Base-by-base conservation (phyloP, 2,113 vertebrate genomes). In the Micromys minutus region DNA sequence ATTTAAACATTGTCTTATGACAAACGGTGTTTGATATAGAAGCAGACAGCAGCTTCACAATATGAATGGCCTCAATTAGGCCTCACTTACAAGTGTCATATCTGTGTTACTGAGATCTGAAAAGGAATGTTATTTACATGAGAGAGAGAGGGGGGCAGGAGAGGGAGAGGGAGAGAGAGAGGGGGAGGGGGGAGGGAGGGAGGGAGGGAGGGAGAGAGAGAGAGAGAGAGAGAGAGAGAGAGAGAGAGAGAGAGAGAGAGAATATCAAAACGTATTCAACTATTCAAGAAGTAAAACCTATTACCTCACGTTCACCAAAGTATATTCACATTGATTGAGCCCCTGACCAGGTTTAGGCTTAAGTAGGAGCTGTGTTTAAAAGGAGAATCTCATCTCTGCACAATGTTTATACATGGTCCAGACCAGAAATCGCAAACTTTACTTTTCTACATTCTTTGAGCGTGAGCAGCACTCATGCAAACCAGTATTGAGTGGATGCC, bases 41-140 rank as follows among this genome's bases (percentile, higher is more conserved):
- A 93, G 91, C 39, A 96, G 97, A 98, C 90, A 96, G 97, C 95
- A 98, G 96, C 92, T 96, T 88, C 93, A 94, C 96, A 98, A 97
- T 96, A 98, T 71, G 92, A 98, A 98, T 94, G 91, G 96, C 87
- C 69, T 96, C 97, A 95, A 75, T 94, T 97, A 57, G 8, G 94
- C 88, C 89, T 95, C 91, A 29, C 96, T 98, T 96, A 96, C 90
- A 55, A 0, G 19, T 97, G 97, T 94, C 96, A 93, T 94, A 93
- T 97, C 91, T 98, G 96, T 98, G 97, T 97, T 97, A 97, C 34
- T 80, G 86, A 97, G 83, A 96, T 76, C 91, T 47, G 94, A 98
- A 79, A 97, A 81, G 75, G 90, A 17, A 11, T 95, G 50, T 83
- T 76, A 59, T 95, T 97, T 94, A 87, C 7, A 92, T 59, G 75